Evolutionary conservation across 2,113 vertebrate species (phyloP), one percentile per base, ranked within the genome.

Genomic region (Paradoxurus hermaphroditus): DNA sequence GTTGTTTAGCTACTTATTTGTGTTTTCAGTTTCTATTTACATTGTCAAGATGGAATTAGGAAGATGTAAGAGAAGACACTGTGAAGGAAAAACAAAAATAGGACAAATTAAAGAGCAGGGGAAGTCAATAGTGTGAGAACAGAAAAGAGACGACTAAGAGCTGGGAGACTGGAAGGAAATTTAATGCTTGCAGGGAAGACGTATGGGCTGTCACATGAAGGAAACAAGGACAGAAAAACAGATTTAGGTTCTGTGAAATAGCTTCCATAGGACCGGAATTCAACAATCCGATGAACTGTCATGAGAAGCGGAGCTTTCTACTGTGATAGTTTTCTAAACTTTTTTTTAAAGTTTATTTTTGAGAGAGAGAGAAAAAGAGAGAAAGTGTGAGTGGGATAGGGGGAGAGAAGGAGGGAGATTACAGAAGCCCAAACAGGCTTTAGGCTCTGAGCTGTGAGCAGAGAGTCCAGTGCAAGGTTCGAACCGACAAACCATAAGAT

Each of bases 1-100:
- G 39, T 16, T 72, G 4, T 84, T 79, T 62, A 88, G 7, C 36
- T 95, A 68, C 68, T 65, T 94, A 34, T 65, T 94, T 97, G 34
- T 92, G 62, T 29, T 92, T 88, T 73, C 44, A 21, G 29, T 67
- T 95, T 95, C 46, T 94, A 78, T 96, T 87, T 92, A 81, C 46
- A 72, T 8, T 92, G 41, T 81, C 53, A 82, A 78, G 44, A 85
- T 81, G 23, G 34, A 46, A 92, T 77, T 16, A 92, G 81, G 53
- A 94, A 93, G 44, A 91, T 36, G 23, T 49, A 46, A 85, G 46
- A 9, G 27, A 77, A 75, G 56, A 87, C 63, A 92, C 1, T 82
- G 18, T 92, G n/a, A 92, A 84, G 59, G 25, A 36, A 31, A 49
- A 49, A 44, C 10, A 94, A 92, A 31, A 91, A 81, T 9, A 68